Evolutionary conservation across 2,113 vertebrate genomes (phyloP).

Genomic region (Phrynocephalus versicolor): DNA sequence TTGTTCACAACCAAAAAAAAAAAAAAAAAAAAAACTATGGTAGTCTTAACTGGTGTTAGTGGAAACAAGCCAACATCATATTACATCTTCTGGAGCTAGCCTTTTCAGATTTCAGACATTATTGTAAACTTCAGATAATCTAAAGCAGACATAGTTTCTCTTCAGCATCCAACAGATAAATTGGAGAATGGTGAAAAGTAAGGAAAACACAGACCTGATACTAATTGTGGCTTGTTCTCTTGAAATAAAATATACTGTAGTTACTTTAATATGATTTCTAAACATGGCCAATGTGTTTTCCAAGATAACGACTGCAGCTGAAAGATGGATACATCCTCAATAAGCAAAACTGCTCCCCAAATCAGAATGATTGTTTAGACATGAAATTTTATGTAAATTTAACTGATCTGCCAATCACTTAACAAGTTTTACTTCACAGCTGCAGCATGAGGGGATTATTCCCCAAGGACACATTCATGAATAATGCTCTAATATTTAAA

Average conservation of each 20-base stretch:
- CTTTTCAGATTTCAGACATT: not conserved
- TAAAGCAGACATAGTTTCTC: not conserved
- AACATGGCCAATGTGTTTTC: not conserved
- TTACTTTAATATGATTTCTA: not conserved
- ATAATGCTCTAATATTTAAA: no score
- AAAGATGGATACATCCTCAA: not conserved
- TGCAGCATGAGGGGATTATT: no score
- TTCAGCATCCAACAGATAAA: no score
- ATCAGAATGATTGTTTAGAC: no score
- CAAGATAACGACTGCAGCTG: not conserved
- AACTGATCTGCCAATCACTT: no score
- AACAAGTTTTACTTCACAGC: no score
- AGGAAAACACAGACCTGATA: not conserved
- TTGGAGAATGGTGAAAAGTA: not conserved
- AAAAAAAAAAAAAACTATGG: no score
- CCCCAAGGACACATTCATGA: no score
- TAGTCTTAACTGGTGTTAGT: not conserved
- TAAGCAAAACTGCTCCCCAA: not conserved
- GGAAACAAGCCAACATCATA: not conserved
- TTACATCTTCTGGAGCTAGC: not conserved
- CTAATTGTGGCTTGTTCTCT: not conserved
- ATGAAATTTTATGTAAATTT: not conserved
- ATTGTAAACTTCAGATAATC: not conserved
- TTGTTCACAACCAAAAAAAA: not conserved
- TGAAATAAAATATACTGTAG: no score